These are phyloP conservation scores for Chiloscyllium punctatum DNA, from an alignment of 2,797 vertebrate species.

Conservation along the genomic window DNA sequence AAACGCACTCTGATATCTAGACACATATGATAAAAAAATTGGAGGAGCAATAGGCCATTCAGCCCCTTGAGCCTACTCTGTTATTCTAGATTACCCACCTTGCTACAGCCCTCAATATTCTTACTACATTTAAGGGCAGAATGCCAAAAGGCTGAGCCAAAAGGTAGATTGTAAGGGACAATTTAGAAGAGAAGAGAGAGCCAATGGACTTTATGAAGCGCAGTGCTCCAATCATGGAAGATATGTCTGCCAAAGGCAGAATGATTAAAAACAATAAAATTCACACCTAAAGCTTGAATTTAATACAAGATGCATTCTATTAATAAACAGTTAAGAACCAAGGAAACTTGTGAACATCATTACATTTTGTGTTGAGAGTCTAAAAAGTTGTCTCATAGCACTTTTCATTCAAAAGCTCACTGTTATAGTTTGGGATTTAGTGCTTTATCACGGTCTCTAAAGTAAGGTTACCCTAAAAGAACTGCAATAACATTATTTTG, in stretches of 20 bases:
- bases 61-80: too few relatives aligned
- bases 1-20: too few relatives aligned
- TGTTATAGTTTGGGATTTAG: not conserved
- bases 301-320: not conserved
- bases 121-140: too few relatives aligned
- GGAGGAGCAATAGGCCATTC: too few relatives aligned
- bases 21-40: too few relatives aligned
- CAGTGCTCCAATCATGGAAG: not conserved
- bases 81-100: too few relatives aligned
- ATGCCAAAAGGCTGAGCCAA: not conserved
- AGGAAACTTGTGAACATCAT: not conserved
- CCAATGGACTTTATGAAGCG: not conserved
- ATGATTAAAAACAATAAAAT: not conserved
- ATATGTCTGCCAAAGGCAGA: not conserved
- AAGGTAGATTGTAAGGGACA: not conserved
- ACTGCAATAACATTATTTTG: not conserved
- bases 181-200: not conserved
- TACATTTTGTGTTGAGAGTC: not conserved
- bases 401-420: not conserved
- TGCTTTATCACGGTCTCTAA: not conserved
- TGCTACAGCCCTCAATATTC: too few relatives aligned
- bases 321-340: not conserved
- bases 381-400: not conserved
- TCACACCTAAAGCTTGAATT: not conserved
- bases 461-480: not conserved